Evolutionary conservation across 30 jellyfish, hydroid and myxozoan species (phyloP), one percentile per base, ranked within the genome.

Genomic region (Aurelia sp.): DNA sequence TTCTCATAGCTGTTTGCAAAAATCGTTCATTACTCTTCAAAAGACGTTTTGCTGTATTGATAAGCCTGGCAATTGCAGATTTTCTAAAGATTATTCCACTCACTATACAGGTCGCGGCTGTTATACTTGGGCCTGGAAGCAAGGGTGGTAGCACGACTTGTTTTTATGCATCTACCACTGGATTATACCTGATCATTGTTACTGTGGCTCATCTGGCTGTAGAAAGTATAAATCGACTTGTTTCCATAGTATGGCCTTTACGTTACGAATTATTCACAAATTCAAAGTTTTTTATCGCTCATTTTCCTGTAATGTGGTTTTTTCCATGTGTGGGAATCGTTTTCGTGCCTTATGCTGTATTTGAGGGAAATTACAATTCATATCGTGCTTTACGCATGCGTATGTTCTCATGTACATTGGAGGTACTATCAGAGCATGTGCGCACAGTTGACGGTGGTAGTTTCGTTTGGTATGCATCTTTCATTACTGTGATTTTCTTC

Each of bases 171-270:
- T 81, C 90, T 58, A 13, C 89, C 17, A 31, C 75, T 18, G 92
- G 94, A 17, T 51, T 89, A 17, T 11, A 59, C 40, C 60, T 89
- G 40, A 73, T 73, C 15, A 17, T 74, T 4, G 86, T 74, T 10
- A 89, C 97, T 19, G 76, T 89, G 4, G 55, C 67, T 47, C 97
- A 89, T 74, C 86, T 89, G 4, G 97, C 97, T 27, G 76, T 86
- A 11, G 97, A 89, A 76, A 82, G 97, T 78, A 40, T 89, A 13
- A 81, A 89, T 58, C 86, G 97, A 4, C 89, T 85, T 66, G 64
- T 89, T 55, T 30, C 89, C 22, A 76, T 89, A 11, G 73, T 69
- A 12, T 73, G 71, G 69, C 94, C 97, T 19, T 81, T 81, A 19
- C 65, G 73, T 30, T 89, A 89, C 60, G 90, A 64, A 12, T 31